These are phyloP conservation scores for Caradrina clavipalpis DNA, from an alignment of 2,888 invertebrate genomes.

Conservation along the genomic window DNA sequence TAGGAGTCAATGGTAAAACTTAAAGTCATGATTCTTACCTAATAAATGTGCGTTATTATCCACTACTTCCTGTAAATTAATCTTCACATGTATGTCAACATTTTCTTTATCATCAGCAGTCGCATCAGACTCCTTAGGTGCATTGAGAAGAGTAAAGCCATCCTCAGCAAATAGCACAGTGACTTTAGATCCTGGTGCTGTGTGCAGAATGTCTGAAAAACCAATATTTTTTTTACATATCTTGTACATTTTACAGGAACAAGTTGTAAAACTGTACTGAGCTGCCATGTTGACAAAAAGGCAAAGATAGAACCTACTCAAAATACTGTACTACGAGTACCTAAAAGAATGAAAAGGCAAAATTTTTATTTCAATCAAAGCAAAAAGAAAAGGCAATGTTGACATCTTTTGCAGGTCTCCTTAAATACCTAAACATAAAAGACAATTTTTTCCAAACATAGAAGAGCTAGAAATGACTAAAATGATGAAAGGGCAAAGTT, in stretches of 20 bases:
- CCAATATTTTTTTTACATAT: background rate
- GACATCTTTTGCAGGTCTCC: background rate
- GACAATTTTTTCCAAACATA: background rate
- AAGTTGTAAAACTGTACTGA: no score
- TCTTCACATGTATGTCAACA: constrained; percentile 78
- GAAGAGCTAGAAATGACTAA: constrained; percentile 19
- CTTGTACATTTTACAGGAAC: no score
- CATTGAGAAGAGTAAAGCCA: constrained; percentile 85
- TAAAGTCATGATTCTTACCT: constrained; percentile 75
- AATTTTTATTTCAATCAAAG: no score
- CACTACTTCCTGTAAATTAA: constrained; percentile 92
- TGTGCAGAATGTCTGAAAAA: constrained; percentile 88
- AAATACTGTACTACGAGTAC: background rate
- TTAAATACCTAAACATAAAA: background rate
- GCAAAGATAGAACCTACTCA: background rate
- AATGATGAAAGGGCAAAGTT: background rate
- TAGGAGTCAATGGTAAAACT: background rate
- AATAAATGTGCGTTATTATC: constrained; percentile 91
- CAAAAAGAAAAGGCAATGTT: no score
- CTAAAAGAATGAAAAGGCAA: background rate
- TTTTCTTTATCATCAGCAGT: constrained; percentile 70
- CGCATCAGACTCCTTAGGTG: constrained; percentile 66
- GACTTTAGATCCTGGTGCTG: constrained; percentile 93
- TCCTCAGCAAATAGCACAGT: constrained; percentile 91
- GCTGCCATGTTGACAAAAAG: background rate